Evolutionary conservation across 2,113 vertebrate genomes (phyloP).

Genomic region (Lycocorax pyrrhopterus): DNA sequence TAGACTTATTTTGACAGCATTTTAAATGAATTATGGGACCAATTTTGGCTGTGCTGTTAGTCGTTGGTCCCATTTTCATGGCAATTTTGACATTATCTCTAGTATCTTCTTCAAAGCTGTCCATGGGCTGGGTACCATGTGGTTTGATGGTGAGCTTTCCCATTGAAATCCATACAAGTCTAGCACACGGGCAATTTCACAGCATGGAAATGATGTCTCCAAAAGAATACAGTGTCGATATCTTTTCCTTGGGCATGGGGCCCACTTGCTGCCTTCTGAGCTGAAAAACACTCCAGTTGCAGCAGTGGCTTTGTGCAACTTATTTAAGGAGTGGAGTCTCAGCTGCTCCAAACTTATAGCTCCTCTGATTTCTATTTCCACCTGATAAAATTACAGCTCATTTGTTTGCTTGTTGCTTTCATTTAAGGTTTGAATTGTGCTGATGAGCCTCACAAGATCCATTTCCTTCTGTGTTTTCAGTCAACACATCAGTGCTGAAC

Average conservation of each 20-base stretch:
- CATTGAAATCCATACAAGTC: constrained; percentile 31
- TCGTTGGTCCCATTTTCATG: background rate
- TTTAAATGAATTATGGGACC: background rate
- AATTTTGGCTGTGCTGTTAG: background rate
- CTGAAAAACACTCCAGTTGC: background rate
- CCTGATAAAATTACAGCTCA: constrained; percentile 29
- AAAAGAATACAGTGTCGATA: background rate
- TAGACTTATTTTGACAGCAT: background rate
- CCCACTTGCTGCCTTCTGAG: constrained; percentile 19
- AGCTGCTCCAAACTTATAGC: background rate
- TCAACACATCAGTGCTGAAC: background rate
- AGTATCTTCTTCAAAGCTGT: constrained; percentile 2
- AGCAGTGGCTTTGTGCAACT: background rate
- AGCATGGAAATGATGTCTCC: constrained; percentile 10
- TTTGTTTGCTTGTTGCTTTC: constrained; percentile 50
- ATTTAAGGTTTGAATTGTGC: constrained; percentile 44
- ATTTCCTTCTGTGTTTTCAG: background rate
- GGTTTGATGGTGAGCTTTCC: background rate
- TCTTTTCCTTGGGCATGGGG: constrained; percentile 5
- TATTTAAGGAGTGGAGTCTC: constrained; percentile 1
- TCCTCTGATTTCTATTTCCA: constrained; percentile 45
- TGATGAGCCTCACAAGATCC: constrained; percentile 37
- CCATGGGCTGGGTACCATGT: background rate
- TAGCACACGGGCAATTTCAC: constrained; percentile 31
- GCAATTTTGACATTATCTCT: background rate